Base-by-base conservation (phyloP, 2,797 vertebrate genomes). In the Enteromius treurensis region DNA sequence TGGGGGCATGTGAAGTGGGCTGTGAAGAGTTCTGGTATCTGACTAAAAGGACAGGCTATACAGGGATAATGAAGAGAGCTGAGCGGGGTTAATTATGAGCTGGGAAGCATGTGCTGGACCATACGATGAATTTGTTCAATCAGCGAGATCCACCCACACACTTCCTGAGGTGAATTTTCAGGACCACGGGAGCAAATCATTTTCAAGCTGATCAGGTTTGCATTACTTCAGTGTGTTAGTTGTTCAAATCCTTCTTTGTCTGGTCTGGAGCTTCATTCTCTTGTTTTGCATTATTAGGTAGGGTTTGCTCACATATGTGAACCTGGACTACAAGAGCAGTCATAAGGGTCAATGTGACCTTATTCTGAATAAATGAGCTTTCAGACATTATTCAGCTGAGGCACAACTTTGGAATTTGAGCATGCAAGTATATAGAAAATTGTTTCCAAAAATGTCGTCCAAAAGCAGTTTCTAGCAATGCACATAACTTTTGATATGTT, bases 111-210 rank as follows among this genome's bases (percentile, higher is more conserved):
- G 65, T 70, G 34, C n/a, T 58, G 49, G 26, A 58, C 67, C 37
- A 70, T n/a, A 32, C 23, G 4, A 9, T 71, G 68, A 71, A 80
- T 71, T 71, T 71, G 79, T 60, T 71, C 60, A 80, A 71, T 71
- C 51, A 71, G 79, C 8, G 10, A 32, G 67, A 80, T 60, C 68
- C 79, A 47, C 79, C 53, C 68, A 71, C 53, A 8, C 19, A n/a
- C 51, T 71, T 80, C 37, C 51, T n/a, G 67, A 32, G 11, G 23
- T 45, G 78, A 55, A 32, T 51, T 3, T 65, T n/a, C 11, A 29
- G 51, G 51, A 45, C 17, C 34, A 3, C 2, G 4, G 67, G 37
- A 60, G 67, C 67, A 70, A 70, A 80, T 45, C 37, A 71, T 71
- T 32, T 21, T 60, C 0, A 32, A 42, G 49, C n/a, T 40, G 15